Conservation (phyloP, 1,140 invertebrate species). For the Lysiphlebus fabarum region DNA sequence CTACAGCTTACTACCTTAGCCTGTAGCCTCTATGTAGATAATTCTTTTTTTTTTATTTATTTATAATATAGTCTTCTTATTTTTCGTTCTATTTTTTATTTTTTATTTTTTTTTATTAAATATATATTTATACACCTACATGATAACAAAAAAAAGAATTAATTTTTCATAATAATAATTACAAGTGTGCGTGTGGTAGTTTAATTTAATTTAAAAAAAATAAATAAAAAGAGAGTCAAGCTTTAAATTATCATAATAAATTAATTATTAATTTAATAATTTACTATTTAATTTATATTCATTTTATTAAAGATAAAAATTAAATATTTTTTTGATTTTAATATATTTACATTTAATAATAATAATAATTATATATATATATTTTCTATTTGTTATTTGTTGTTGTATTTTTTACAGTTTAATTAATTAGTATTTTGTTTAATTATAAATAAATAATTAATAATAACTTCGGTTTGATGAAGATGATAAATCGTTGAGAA, state of each 20-base stretch:
- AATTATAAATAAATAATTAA: too few relatives aligned
- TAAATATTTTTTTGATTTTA: too few relatives aligned
- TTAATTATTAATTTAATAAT: too few relatives aligned
- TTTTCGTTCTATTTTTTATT: conserved; percentile 22
- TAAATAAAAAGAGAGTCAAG: too few relatives aligned
- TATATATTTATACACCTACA: conserved; percentile 19
- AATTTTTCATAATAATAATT: conserved; percentile 2
- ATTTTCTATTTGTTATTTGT: too few relatives aligned
- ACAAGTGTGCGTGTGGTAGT: conserved; percentile 35
- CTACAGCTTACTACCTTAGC: conserved; percentile 54
- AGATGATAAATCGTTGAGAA: not conserved
- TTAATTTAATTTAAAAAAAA: not conserved
- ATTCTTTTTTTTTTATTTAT: not conserved
- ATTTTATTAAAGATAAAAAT: too few relatives aligned
- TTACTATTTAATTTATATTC: too few relatives aligned
- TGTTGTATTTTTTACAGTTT: too few relatives aligned
- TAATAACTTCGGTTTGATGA: conserved; percentile 13
- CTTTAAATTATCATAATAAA: too few relatives aligned
- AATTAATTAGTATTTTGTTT: too few relatives aligned
- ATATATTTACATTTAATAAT: too few relatives aligned
- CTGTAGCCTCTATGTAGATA: conserved; percentile 52
- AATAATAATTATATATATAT: too few relatives aligned
- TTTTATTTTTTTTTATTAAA: conserved; percentile 15
- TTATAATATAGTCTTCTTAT: conserved; percentile 33
- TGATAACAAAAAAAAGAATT: conserved; percentile 18